Evolutionary conservation across 1,140 invertebrate species (phyloP).

Genomic region (Ephestia elutella): DNA sequence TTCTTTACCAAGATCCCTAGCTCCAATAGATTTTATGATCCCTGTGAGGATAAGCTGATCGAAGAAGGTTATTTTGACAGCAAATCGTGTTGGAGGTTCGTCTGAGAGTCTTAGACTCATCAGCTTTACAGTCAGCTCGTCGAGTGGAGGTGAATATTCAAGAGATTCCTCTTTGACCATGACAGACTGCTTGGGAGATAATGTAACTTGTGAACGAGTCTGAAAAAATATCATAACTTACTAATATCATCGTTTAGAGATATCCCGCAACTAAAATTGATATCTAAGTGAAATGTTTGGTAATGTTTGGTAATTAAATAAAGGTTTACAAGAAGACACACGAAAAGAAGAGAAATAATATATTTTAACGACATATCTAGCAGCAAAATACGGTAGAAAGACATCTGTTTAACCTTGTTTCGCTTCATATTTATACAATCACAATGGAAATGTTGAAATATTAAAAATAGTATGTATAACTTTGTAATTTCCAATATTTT

Average conservation of each 20-base stretch:
- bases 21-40: constrained; percentile 33
- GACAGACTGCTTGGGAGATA: constrained; percentile 22
- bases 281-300: no score
- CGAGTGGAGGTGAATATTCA: constrained; percentile 28
- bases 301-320: background rate
- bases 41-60: constrained; percentile 39
- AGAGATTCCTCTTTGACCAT: constrained; percentile 21
- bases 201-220: constrained; percentile 26
- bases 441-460: background rate
- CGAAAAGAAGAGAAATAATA: background rate
- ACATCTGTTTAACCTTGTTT: background rate
- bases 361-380: background rate
- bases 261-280: no score
- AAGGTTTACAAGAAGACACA: background rate
- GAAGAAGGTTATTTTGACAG: constrained; percentile 42
- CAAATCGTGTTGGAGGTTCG: constrained; percentile 29
- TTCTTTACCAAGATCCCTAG: constrained; percentile 18
- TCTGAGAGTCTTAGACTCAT: constrained; percentile 32
- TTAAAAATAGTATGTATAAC: no score
- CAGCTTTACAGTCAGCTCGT: constrained; percentile 35
- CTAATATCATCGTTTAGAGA: no score
- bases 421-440: background rate
- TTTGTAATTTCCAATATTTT: no score
- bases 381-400: background rate
- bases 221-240: constrained; percentile 5